These are phyloP conservation scores for Amphimedon queenslandica DNA, from an alignment of 37 sponge, comb jelly and placozoan species.

Conservation along the genomic window DNA sequence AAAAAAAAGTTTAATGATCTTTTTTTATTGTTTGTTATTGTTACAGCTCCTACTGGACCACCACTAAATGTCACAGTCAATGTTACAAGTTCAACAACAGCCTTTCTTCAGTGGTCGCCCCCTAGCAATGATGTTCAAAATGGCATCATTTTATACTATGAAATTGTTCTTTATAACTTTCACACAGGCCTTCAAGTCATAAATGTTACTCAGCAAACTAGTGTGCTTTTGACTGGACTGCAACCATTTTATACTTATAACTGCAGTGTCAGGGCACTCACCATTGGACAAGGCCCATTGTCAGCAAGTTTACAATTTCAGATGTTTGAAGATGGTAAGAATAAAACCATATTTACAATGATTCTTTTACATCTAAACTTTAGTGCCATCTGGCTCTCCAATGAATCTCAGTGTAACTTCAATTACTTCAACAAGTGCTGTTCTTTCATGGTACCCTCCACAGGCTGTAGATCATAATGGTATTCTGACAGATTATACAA, in stretches of 20 bases:
- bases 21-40: background rate
- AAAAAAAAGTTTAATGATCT: background rate
- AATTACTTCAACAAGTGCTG: no score
- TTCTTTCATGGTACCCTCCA: no score
- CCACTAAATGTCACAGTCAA: background rate
- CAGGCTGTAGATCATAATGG: no score
- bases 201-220: background rate
- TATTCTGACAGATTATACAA: no score
- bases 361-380: background rate
- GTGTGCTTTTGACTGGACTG: background rate
- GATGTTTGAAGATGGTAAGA: background rate
- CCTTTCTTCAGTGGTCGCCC: slow-evolving; percentile 17
- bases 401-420: background rate
- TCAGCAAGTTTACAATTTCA: background rate
- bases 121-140: slow-evolving; percentile 11
- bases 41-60: background rate
- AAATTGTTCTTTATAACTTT: slow-evolving; percentile 3
- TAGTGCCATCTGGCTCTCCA: slow-evolving; percentile 33
- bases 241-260: slow-evolving; percentile 8
- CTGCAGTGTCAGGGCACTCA: slow-evolving; percentile 1
- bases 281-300: background rate
- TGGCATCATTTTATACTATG: slow-evolving; percentile 32
- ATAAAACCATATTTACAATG: background rate
- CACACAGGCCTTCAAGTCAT: no score
- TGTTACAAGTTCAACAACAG: background rate